Percentiles rank a stretch among this genome's conserved stretches.
Conservation (phyloP, 2,888 invertebrate genomes). For the Emmelina monodactyla region DNA sequence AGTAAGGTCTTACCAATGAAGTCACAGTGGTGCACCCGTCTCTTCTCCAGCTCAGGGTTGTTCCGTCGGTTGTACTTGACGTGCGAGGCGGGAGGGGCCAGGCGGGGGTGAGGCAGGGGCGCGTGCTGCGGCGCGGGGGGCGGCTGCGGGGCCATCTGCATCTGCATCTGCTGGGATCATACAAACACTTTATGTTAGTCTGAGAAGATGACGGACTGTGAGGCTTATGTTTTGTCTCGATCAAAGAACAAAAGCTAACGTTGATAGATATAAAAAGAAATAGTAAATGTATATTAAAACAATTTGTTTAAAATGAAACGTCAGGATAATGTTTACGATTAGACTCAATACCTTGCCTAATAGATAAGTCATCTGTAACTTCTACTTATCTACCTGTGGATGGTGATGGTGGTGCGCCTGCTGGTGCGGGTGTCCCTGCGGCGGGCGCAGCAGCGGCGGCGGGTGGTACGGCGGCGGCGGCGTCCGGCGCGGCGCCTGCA, state of each 20-base stretch:
- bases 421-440: constrained; percentile 17
- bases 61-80: constrained; percentile 91
- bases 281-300: no score
- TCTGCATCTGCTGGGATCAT: constrained; percentile 19
- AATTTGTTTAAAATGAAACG: no score
- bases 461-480: constrained; percentile 82
- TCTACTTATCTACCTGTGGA: constrained; percentile 28
- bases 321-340: no score
- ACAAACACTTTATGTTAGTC: no score
- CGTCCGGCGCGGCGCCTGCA: constrained; percentile 71
- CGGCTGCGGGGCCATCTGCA: constrained; percentile 23
- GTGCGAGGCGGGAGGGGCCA: constrained; percentile 36
- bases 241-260: no score
- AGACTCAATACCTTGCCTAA: no score
- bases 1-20: constrained; percentile 75
- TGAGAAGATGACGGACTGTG: no score
- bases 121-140: constrained; percentile 18
- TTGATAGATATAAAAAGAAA: no score
- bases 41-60: constrained; percentile 95
- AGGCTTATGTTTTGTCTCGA: no score
- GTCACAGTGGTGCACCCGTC: constrained; percentile 96
- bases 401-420: constrained; percentile 39
- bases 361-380: background rate
- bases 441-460: constrained; percentile 49
- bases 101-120: constrained; percentile 34